These are phyloP conservation scores for Kryptolebias ocellatus DNA, from an alignment of 2,797 vertebrate genomes.

Conservation along the genomic window DNA sequence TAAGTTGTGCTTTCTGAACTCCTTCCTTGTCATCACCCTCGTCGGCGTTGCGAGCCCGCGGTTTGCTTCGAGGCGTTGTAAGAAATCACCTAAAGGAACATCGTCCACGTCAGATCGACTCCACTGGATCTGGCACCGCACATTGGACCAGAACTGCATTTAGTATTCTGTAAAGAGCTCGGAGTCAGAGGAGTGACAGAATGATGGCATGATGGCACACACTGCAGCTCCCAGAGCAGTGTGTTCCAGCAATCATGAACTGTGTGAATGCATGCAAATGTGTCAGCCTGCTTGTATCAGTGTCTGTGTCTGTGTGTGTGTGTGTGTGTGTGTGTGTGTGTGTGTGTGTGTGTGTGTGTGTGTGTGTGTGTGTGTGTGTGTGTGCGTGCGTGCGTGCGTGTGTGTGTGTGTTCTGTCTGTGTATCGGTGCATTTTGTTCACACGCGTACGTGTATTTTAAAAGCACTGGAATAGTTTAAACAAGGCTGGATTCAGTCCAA, in stretches of 20 bases:
- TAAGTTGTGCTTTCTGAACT: conserved; percentile 1
- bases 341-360: too few species aligned
- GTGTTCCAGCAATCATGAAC: conserved; percentile 50
- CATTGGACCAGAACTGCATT: conserved; percentile 40
- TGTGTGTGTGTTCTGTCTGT: background rate
- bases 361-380: background rate
- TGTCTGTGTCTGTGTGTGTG: conserved; percentile 1
- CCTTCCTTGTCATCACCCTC: conserved; percentile 7
- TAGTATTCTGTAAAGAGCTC: conserved; percentile 59
- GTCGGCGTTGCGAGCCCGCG: conserved; percentile 31
- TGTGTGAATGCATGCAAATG: conserved; percentile 22
- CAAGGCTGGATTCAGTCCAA: conserved; percentile 38
- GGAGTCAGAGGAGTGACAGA: conserved; percentile 62
- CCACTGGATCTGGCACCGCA: conserved; percentile 23
- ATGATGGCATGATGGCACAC: conserved; percentile 66
- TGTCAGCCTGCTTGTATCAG: conserved; percentile 5
- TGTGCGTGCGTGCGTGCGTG: background rate
- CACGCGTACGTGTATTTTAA: conserved; percentile 5
- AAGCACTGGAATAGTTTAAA: conserved; percentile 26
- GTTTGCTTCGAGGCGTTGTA: conserved; percentile 7
- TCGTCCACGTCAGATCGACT: conserved; percentile 26
- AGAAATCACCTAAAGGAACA: conserved; percentile 20
- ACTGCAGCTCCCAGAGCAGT: conserved; percentile 45
- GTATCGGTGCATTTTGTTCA: too few species aligned
- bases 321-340: too few species aligned